These are phyloP conservation scores for Epirrita christyi DNA, from an alignment of 2,888 invertebrate species.

Conservation along the genomic window DNA sequence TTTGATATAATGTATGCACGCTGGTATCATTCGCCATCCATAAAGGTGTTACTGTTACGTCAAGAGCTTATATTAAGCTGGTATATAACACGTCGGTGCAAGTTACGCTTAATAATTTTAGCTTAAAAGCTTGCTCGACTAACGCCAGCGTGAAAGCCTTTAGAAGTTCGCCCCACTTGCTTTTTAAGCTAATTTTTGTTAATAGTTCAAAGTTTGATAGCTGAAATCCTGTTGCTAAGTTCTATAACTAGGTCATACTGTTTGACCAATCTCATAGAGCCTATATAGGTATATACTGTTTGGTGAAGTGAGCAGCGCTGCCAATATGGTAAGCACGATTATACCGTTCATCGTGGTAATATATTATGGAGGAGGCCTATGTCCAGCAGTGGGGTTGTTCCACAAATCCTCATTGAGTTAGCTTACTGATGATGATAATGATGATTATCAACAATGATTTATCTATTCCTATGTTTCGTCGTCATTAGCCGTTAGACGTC, in stretches of 20 bases:
- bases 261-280: slow-evolving; percentile 25
- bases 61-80: slow-evolving; percentile 64
- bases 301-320: too few relatives aligned
- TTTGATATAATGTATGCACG: slow-evolving; percentile 18
- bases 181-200: slow-evolving; percentile 74
- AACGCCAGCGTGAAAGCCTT: slow-evolving; percentile 72
- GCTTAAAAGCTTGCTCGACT: slow-evolving; percentile 78
- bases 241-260: slow-evolving; percentile 17
- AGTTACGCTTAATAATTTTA: slow-evolving; percentile 80
- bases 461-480: too few relatives aligned
- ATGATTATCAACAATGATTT: too few relatives aligned
- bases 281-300: not conserved
- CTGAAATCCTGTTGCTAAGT: slow-evolving; percentile 12
- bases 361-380: too few relatives aligned
- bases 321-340: too few relatives aligned
- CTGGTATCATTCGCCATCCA: slow-evolving; percentile 25
- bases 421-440: too few relatives aligned
- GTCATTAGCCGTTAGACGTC: too few relatives aligned
- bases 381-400: too few relatives aligned
- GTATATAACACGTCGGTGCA: slow-evolving; percentile 58
- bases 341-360: too few relatives aligned
- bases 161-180: slow-evolving; percentile 61
- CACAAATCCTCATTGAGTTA: too few relatives aligned
- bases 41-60: slow-evolving; percentile 50
- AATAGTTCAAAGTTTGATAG: slow-evolving; percentile 51